Conservation (phyloP, 2,113 vertebrate genomes). For the Diadophis punctatus region DNA sequence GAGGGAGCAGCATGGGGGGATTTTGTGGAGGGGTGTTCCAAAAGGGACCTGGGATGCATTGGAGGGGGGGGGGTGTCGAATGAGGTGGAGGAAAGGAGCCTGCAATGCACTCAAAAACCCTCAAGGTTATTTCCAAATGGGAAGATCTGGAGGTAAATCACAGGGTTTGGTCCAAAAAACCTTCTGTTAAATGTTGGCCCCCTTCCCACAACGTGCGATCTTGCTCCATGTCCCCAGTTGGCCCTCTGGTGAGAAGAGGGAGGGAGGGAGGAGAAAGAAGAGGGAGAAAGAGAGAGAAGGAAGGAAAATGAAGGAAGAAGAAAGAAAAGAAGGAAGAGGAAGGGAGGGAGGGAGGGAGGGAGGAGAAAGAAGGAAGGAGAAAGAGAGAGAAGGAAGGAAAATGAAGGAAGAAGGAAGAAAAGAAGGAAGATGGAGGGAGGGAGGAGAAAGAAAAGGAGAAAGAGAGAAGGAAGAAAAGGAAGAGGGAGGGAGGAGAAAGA, state of each 20-base stretch:
- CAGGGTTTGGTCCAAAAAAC: neutral
- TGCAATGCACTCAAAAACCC: neutral
- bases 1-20: neutral
- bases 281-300: too few relatives aligned
- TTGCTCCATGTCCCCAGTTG: neutral
- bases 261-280: neutral
- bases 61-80: neutral
- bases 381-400: too few relatives aligned
- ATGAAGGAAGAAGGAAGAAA: too few relatives aligned
- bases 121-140: neutral
- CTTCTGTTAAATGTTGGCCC: neutral
- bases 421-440: neutral
- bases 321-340: too few relatives aligned
- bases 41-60: neutral
- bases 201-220: neutral
- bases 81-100: neutral
- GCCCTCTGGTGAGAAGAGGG: neutral
- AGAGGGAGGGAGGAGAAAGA: too few relatives aligned
- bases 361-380: too few relatives aligned
- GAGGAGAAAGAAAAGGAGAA: too few relatives aligned
- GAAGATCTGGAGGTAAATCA: neutral
- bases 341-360: neutral
- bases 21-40: neutral
- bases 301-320: neutral
- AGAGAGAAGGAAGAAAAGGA: too few relatives aligned